phyloP scores from a whole-genome alignment of 2,113 vertebrate genomes.

The Tachysurus vachellii region DNA sequence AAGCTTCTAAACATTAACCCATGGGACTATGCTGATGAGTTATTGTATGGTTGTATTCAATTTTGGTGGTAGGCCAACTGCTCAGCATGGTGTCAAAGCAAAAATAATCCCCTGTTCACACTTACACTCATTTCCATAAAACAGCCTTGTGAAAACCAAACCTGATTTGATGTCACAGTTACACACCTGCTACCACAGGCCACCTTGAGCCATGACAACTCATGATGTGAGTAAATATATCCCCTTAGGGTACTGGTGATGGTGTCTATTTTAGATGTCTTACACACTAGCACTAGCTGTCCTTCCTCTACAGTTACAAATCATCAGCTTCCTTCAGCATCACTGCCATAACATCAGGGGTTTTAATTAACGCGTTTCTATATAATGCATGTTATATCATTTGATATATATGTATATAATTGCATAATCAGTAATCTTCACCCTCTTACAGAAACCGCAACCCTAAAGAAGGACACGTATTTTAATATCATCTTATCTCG shows the following conservation, averaged over 20 bases:
- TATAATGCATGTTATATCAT: background rate
- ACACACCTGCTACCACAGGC: slow-evolving; percentile 25
- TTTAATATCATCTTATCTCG: background rate
- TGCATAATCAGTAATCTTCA: background rate
- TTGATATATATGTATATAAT: background rate
- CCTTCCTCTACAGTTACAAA: background rate
- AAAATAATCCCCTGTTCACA: background rate
- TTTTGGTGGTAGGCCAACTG: too few species aligned
- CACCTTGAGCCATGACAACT: slow-evolving; percentile 16
- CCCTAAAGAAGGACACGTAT: background rate
- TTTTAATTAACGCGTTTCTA: background rate
- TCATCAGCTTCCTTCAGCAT: background rate
- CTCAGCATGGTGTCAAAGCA: background rate
- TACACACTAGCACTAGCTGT: background rate
- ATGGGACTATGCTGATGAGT: background rate
- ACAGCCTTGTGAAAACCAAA: slow-evolving; percentile 6
- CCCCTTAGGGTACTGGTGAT: background rate
- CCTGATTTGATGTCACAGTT: slow-evolving; percentile 18
- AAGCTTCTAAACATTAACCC: background rate
- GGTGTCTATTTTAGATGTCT: slow-evolving; percentile 5
- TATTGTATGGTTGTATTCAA: background rate
- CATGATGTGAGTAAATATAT: slow-evolving; percentile 22
- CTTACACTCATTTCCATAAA: slow-evolving; percentile 18
- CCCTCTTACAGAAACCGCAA: background rate
- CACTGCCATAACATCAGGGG: background rate